Evolutionary conservation across 2,113 vertebrate species (phyloP).

Genomic region (Ia io): DNA sequence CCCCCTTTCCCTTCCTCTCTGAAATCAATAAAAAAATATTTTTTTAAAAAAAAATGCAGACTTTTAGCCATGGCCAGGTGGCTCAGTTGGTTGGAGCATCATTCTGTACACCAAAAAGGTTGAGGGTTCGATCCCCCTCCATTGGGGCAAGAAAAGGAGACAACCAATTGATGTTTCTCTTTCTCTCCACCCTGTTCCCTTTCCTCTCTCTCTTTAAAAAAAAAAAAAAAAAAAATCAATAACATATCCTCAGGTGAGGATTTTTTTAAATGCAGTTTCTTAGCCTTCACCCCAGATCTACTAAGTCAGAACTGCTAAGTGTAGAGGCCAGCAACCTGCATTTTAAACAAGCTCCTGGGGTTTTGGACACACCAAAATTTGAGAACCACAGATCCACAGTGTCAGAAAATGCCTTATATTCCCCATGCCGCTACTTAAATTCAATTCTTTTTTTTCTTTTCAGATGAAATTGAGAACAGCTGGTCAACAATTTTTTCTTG

Average conservation of each 20-base stretch:
- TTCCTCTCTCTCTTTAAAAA: not conserved
- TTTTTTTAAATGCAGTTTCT: not conserved
- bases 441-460: slow-evolving; percentile 27
- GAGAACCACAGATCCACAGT: not conserved
- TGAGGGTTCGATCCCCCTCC: not conserved
- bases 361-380: not conserved
- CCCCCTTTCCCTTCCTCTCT: too few species aligned
- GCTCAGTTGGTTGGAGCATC: not conserved
- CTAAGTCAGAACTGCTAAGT: not conserved
- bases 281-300: not conserved
- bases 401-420: not conserved
- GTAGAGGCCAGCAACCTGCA: not conserved
- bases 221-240: not conserved
- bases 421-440: slow-evolving; percentile 23
- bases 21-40: too few species aligned
- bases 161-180: not conserved
- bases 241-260: not conserved
- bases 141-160: not conserved
- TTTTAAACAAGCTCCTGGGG: not conserved
- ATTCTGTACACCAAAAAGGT: not conserved
- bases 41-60: not conserved
- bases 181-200: not conserved
- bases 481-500: slow-evolving; percentile 19
- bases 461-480: slow-evolving; percentile 52
- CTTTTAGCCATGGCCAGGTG: not conserved